Base-by-base conservation (phyloP, 2,888 invertebrate species). In the Morpho deidamia region DNA sequence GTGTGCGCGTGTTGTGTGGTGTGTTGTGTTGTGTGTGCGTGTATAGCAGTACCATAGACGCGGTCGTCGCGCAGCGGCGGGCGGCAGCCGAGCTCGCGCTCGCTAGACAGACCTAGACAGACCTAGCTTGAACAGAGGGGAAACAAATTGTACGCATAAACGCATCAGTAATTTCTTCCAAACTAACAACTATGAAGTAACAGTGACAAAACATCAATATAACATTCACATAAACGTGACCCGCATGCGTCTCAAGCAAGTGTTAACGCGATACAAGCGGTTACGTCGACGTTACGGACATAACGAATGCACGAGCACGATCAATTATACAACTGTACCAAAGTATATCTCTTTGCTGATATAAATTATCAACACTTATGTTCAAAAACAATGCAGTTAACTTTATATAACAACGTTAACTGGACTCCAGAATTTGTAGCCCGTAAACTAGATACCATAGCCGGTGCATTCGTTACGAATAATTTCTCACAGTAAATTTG, bases 101-200 rank as follows among this genome's bases (percentile, higher is more conserved):
- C 89, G 89, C 90, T 90, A 88, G 85, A 89, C 87, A 86, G 87
- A 90, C 90, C 90, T 62, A 62, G 62, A 60, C 59, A 59, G 60
- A 58, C 59, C 59, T 90, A 88, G 88, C 88, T 90, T 89, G 86
- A 90, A 89, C 88, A 89, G 79, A 90, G 80, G 83, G 83, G 84
- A 84, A 84, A 82, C 81, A 88, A 87, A 86, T 78, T 84, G 78
- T 80, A 83, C 83, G 87, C 79, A 73, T 77, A 87, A 79, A 80
- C 85, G 86, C 80, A 88, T 90, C 87, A 90, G 87, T 90, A 78
- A 83, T 83, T 83, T 88, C 84, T 83, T 83, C 84, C 78, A 83
- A 83, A 62, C 58, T 61, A 60, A 62, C 53, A 62, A 55, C 38
- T 67, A 65, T 53, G 62, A 43, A 55, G 44, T 44, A 51, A 45